phyloP scores from a whole-genome alignment of 2,888 invertebrate species.

The Lasioglossum vierecki region DNA sequence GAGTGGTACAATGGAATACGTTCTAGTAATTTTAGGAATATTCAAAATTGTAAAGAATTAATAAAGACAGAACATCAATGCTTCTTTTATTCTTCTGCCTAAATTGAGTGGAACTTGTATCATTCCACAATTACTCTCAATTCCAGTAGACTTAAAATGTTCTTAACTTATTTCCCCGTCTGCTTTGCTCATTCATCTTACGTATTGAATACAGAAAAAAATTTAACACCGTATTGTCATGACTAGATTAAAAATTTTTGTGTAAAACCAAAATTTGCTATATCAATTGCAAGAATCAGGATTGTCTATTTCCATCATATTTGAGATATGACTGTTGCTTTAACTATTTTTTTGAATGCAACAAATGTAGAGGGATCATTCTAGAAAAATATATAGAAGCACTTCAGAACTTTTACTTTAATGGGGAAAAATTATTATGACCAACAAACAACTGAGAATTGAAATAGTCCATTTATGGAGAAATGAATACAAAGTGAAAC shows the following conservation, averaged over 20 bases:
- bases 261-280: not conserved
- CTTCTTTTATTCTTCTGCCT: not conserved
- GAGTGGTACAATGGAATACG: not conserved
- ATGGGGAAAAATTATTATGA: not conserved
- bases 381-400: not conserved
- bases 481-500: not conserved
- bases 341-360: not conserved
- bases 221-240: not conserved
- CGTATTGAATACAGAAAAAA: not conserved
- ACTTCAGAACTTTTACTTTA: not conserved
- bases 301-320: too few species aligned
- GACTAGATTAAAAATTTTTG: not conserved
- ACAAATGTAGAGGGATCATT: not conserved
- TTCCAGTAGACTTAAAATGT: not conserved
- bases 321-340: not conserved
- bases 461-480: not conserved
- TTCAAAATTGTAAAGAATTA: not conserved
- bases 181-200: not conserved
- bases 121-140: not conserved
- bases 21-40: not conserved
- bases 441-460: not conserved
- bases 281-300: not conserved
- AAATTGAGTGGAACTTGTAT: not conserved
- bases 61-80: not conserved
- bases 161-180: not conserved